Evolutionary conservation across 2,113 vertebrate genomes (phyloP).

Genomic region (Paedocypris sp.): DNA sequence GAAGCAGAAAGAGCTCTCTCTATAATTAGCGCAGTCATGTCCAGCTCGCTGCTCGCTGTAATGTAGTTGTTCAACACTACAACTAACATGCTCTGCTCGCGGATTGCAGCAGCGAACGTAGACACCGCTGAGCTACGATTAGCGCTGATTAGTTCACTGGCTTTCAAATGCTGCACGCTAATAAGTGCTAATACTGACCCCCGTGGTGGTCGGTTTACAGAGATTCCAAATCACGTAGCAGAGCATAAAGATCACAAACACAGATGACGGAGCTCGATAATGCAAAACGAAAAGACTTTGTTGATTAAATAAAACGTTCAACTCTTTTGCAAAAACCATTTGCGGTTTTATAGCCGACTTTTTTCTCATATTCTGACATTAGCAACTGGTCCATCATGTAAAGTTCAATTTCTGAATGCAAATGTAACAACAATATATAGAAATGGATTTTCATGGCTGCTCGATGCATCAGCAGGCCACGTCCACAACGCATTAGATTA

Average conservation of each 20-base stretch:
- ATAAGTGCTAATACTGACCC: constrained; percentile 10
- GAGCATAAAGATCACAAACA: neutral
- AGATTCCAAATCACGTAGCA: neutral
- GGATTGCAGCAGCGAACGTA: neutral
- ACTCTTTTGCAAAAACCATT: too few species aligned
- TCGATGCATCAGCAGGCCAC: too few species aligned
- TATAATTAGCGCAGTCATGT: constrained; percentile 6
- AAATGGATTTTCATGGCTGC: too few species aligned
- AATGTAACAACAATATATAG: neutral
- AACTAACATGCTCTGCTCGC: neutral
- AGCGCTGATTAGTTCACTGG: constrained; percentile 19
- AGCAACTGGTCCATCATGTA: neutral
- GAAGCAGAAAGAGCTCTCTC: neutral
- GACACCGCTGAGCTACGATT: neutral
- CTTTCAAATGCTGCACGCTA: constrained; percentile 10
- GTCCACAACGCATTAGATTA: too few species aligned
- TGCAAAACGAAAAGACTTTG: too few species aligned
- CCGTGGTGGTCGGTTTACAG: neutral
- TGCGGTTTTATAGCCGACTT: too few species aligned
- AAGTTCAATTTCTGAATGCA: constrained; percentile 2
- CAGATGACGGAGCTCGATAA: too few species aligned
- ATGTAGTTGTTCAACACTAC: neutral
- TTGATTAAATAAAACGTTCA: too few species aligned
- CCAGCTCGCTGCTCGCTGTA: neutral
- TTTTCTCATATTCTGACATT: neutral